phyloP scores from a whole-genome alignment of 2,797 vertebrate genomes.

The Neomorphus geoffroyi region DNA sequence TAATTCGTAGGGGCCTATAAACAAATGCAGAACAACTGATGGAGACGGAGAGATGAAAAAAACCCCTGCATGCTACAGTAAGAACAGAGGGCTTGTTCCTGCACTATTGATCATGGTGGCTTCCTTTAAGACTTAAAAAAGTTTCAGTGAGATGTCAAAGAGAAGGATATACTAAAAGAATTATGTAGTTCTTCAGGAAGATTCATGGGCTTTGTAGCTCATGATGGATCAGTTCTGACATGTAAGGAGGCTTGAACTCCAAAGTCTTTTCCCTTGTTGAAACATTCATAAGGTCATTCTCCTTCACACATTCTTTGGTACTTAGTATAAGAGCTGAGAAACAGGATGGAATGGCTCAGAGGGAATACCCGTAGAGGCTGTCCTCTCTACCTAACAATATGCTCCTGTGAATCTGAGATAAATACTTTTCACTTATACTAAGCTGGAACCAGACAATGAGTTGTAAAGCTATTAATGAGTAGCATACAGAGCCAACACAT shows the following conservation, averaged over 20 bases:
- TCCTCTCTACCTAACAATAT: background rate
- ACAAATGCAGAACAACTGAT: background rate
- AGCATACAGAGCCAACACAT: background rate
- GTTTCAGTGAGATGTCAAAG: background rate
- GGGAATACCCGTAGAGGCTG: background rate
- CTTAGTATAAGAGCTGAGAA: background rate
- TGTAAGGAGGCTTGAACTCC: background rate
- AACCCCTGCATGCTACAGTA: background rate
- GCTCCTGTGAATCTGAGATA: background rate
- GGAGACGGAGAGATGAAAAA: background rate
- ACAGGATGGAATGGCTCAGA: background rate
- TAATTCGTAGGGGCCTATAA: background rate
- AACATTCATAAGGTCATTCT: background rate
- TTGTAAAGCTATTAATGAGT: background rate
- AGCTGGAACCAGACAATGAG: background rate
- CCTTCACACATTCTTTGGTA: background rate
- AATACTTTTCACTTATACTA: background rate
- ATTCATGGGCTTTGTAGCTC: background rate
- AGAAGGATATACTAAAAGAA: background rate
- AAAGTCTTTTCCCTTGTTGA: background rate
- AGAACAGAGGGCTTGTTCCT: background rate
- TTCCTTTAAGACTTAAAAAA: background rate
- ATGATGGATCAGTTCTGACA: slow-evolving; percentile 14
- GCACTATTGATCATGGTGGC: background rate
- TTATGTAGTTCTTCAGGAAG: background rate